phyloP scores from a whole-genome alignment of 2,888 invertebrate genomes.

The Plagodis dolabraria region DNA sequence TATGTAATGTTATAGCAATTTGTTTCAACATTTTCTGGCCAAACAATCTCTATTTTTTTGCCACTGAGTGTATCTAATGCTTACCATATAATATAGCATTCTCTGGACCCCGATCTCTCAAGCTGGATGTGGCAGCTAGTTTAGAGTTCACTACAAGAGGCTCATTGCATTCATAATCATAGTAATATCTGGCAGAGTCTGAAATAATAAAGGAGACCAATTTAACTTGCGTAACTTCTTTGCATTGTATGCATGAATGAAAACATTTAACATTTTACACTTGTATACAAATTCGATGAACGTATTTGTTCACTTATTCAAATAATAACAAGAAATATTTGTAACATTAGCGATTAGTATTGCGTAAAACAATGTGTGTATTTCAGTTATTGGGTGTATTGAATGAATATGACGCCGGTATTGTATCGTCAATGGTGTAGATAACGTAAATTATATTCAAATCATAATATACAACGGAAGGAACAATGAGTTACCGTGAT shows the following conservation, averaged over 20 bases:
- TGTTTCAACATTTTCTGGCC: not conserved
- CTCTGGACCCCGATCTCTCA: slow-evolving; percentile 92
- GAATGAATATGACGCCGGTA: too few species aligned
- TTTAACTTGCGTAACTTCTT: not conserved
- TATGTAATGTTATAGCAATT: not conserved
- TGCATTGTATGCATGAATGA: not conserved
- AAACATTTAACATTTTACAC: too few species aligned
- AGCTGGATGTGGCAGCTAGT: slow-evolving; percentile 91
- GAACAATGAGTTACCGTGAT: slow-evolving; percentile 8
- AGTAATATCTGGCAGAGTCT: slow-evolving; percentile 75
- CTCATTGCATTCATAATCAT: slow-evolving; percentile 89
- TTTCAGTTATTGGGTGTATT: too few species aligned
- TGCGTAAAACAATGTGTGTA: too few species aligned
- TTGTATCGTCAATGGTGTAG: too few species aligned
- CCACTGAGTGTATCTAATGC: slow-evolving; percentile 40
- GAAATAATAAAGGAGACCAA: slow-evolving; percentile 40
- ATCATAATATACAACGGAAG: too few species aligned
- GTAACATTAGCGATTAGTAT: too few species aligned
- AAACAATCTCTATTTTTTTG: slow-evolving; percentile 10
- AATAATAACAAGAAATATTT: too few species aligned
- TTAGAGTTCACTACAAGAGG: slow-evolving; percentile 90
- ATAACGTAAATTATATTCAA: too few species aligned
- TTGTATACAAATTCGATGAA: too few species aligned
- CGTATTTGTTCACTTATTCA: too few species aligned
- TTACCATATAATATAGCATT: slow-evolving; percentile 95